A percentile compares a stretch with the other conserved stretches of the same genome.
phyloP scores from a whole-genome alignment of 2,113 vertebrate genomes.

The Orycteropus afer region DNA sequence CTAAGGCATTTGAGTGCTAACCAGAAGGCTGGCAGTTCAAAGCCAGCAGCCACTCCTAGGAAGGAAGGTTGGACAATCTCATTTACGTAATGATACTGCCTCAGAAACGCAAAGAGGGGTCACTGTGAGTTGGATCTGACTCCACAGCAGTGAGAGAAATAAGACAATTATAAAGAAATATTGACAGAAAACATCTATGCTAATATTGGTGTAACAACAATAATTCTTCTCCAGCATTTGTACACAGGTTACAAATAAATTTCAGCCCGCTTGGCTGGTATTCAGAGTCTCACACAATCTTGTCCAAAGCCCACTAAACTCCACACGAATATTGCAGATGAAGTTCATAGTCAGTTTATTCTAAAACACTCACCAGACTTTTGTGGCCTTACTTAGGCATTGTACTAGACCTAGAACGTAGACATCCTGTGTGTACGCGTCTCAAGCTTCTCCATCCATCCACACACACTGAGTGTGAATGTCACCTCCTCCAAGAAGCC shows the following conservation, averaged over 20 bases:
- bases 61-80: too few species aligned
- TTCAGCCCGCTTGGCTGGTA: not conserved
- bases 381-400: not conserved
- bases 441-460: not conserved
- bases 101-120: too few species aligned
- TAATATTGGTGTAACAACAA: not conserved
- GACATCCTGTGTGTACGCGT: not conserved
- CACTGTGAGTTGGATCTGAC: too few species aligned
- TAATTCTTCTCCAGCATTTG: not conserved
- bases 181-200: not conserved
- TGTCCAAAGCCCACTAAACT: not conserved
- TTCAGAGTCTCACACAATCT: not conserved
- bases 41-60: too few species aligned
- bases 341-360: not conserved
- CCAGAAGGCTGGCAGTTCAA: too few species aligned
- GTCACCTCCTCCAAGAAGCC: not conserved
- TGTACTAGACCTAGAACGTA: not conserved
- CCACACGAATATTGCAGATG: not conserved
- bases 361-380: not conserved
- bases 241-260: not conserved
- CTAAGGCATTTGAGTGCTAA: too few species aligned
- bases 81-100: too few species aligned
- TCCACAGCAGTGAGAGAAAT: too few species aligned
- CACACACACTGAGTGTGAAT: not conserved
- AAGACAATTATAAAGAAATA: too few species aligned